Evolutionary conservation across 2,797 vertebrate genomes (phyloP), one percentile per base, ranked within the genome.

Genomic region (Acrossocheilus wenchowensis): DNA sequence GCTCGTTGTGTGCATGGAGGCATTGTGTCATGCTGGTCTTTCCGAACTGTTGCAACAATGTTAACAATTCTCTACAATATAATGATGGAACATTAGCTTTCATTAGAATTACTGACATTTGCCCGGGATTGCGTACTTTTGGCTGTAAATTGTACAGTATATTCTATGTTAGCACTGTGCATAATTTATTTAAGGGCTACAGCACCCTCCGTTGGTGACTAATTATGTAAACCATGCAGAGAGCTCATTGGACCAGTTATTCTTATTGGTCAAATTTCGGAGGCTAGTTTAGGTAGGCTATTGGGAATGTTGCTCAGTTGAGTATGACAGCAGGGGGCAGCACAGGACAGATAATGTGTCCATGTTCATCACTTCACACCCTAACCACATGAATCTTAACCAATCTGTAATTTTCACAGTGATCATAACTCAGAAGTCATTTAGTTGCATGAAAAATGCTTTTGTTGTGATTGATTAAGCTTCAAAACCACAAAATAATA

Each of bases 281-380:
- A 14, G 19, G 23, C 54, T 43, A 7, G 36, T 62, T 79, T 43
- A 26, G 19, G 8, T 15, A 36, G 34, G 2, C 3, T 36, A n/a
- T 21, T 1, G 5, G 17, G 17, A 7, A 52, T 26, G 6, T 84
- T 78, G 23, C 23, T 75, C 12, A n/a, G 17, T 71, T 26, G 48
- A 11, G 34, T 48, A 7, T n/a, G 71, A 41, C 83, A 60, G 64
- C 50, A 85, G 83, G 36, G 50, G 75, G 83, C 64, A 60, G 64
- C 36, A 85, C 30, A 79, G 50, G 50, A 79, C 50, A 79, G 19
- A 72, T 36, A n/a, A 45, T 79, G 30, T 23, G 4, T 36, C 21
- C 21, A 30, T 74, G 23, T 17, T 45, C 21, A 39, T 48, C 1
- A 6, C 71, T 73, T 57, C 9, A 30, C 36, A 36, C 64, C 39